Base-by-base conservation (phyloP, 2,797 vertebrate species). In the Urophycis tenuis region DNA sequence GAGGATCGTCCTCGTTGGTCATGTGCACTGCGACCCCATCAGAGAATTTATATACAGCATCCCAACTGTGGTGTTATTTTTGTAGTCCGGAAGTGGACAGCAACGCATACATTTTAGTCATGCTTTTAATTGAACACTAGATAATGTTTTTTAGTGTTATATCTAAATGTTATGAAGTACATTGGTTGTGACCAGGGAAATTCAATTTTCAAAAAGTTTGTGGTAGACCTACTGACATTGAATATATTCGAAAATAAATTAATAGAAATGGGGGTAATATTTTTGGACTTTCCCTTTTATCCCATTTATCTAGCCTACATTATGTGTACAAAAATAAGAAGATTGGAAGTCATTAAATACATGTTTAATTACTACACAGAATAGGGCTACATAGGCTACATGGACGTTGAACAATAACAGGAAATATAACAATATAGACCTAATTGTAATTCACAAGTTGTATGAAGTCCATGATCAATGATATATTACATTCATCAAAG, bases 1-100 rank as follows among this genome's bases (percentile, higher is more conserved):
- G 79, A 81, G 83, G 80, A 78, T 45, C 80, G 74, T 86, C 81
- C 81, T 82, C 78, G 19, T 14, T 67, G 74, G 74, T 64, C 60
- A 60, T 33, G 1, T 33, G 31, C 29, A 85, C 70, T 76, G 78
- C 82, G 41, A 64, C 45, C 31, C 31, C 71, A 72, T 32, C 71
- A 34, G 19, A 22, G 11, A 25, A 36, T n/a, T 36, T 25, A 36
- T 3, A 72, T 19, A 17, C 30, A 31, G 12, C 14, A 22, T 5
- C 69, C 69, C 1, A 25, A 29, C 1, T 29, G 60, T 12, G 25
- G 25, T 25, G 72, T 8, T 74, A 25, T 7, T 29, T 74, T 75
- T 75, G 53, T 36, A 67, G 33, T 36, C 33, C 74, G 64, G 75
- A 76, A 76, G 67, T 45, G 25, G 29, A 35, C 33, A 14, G 22